Evolutionary conservation across 2,888 invertebrate species (phyloP).

Genomic region (Peribatodes rhomboidaria): DNA sequence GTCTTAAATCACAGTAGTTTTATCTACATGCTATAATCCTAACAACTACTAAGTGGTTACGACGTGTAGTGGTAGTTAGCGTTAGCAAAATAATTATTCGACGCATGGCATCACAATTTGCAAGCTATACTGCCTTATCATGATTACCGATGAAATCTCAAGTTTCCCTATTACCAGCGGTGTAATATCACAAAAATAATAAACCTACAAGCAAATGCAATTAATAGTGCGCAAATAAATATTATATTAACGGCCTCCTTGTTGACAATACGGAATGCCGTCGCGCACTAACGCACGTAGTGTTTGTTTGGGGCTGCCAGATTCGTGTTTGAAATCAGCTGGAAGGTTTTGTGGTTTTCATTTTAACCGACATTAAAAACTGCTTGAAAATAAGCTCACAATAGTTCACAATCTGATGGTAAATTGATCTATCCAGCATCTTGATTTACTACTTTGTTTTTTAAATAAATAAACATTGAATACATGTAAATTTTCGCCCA

Average conservation of each 20-base stretch:
- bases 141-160: not conserved
- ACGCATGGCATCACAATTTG: not conserved
- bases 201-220: conserved; percentile 47
- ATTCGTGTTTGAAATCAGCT: not conserved
- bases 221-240: conserved; percentile 47
- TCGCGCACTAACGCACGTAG: conserved; percentile 34
- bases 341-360: not conserved
- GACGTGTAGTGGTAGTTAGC: no score
- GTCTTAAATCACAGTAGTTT: no score
- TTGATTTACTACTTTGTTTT: no score
- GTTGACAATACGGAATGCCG: conserved; percentile 37
- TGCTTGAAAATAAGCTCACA: no score
- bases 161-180: not conserved
- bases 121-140: conserved; percentile 19
- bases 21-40: no score
- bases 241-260: conserved; percentile 43
- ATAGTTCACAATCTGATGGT: no score
- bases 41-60: no score
- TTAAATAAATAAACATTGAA: no score
- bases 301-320: conserved; percentile 37
- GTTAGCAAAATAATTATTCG: no score
- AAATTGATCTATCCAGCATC: no score
- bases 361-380: not conserved
- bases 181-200: conserved; percentile 37
- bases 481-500: no score